Evolutionary conservation across 1,140 invertebrate genomes (phyloP).

Genomic region (Drosophila ironensis): DNA sequence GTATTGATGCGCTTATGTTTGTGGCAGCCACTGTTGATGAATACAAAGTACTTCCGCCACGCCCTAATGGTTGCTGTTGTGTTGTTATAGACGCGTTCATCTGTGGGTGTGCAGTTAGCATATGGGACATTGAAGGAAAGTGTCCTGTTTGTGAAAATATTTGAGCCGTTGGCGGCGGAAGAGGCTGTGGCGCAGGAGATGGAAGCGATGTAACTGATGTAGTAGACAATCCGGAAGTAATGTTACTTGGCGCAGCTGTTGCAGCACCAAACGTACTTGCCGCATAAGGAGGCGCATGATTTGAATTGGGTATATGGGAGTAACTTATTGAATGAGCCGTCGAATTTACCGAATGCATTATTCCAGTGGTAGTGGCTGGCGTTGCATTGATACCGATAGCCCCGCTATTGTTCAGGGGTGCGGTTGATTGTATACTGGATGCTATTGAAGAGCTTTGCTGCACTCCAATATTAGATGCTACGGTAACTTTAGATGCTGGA

Average conservation of each 20-base stretch:
- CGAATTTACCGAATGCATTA: conserved; percentile 30
- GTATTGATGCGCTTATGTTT: conserved; percentile 39
- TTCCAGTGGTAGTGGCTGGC: conserved; percentile 31
- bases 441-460: conserved; percentile 19
- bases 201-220: conserved; percentile 19
- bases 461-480: conserved; percentile 64
- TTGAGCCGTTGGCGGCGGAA: conserved; percentile 51
- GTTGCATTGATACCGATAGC: conserved; percentile 22
- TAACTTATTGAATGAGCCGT: conserved; percentile 20
- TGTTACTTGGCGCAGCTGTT: conserved; percentile 10
- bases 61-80: conserved; percentile 40
- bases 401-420: conserved; percentile 52
- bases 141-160: conserved; percentile 54
- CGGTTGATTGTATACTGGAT: conserved; percentile 52
- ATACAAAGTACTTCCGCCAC: conserved; percentile 33
- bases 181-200: conserved; percentile 31
- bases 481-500: conserved; percentile 81
- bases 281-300: conserved; percentile 37
- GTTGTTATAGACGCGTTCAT: conserved; percentile 21
- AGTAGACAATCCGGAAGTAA: conserved; percentile 31
- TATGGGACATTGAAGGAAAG: conserved; percentile 50
- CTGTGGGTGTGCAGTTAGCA: conserved; percentile 52
- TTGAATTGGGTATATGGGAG: conserved; percentile 40
- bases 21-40: conserved; percentile 5
- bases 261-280: conserved; percentile 20